Percentiles rank a stretch among this genome's conserved stretches.
Evolutionary conservation across 2,888 invertebrate species (phyloP).

Genomic region (Sclerodermus sp.): DNA sequence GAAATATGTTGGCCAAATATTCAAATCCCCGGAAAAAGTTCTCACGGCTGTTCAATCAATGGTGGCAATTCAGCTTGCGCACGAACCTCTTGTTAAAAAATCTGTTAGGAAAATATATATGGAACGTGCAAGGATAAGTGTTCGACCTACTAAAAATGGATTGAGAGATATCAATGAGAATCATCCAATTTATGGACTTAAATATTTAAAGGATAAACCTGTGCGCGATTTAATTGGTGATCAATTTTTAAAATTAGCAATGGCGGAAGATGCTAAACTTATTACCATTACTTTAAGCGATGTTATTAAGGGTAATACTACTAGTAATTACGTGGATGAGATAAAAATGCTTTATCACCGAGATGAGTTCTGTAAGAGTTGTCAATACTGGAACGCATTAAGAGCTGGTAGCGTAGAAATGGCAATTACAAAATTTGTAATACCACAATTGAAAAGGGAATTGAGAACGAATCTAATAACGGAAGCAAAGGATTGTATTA

Average conservation of each 20-base stretch:
- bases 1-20: constrained; percentile 62
- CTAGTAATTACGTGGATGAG: constrained; percentile 82
- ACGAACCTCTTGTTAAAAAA: constrained; percentile 86
- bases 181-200: constrained; percentile 83
- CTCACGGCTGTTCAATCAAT: constrained; percentile 90
- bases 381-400: constrained; percentile 93
- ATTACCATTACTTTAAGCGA: constrained; percentile 74
- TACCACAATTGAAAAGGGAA: constrained; percentile 88
- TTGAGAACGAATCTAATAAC: constrained; percentile 75
- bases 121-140: constrained; percentile 82
- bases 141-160: constrained; percentile 87
- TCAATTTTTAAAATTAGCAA: constrained; percentile 82
- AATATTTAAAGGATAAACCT: too few relatives aligned
- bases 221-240: too few relatives aligned
- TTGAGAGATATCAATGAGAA: constrained; percentile 94
- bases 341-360: constrained; percentile 82
- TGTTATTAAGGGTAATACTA: constrained; percentile 77
- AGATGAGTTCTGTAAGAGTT: constrained; percentile 92
- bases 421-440: constrained; percentile 83
- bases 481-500: constrained; percentile 85
- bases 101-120: constrained; percentile 84
- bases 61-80: constrained; percentile 90
- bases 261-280: constrained; percentile 82
- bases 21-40: constrained; percentile 73
- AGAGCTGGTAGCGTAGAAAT: constrained; percentile 85